Evolutionary conservation across 2,797 vertebrate species (phyloP), one percentile per base, ranked within the genome.

Genomic region (Mallotus villosus): DNA sequence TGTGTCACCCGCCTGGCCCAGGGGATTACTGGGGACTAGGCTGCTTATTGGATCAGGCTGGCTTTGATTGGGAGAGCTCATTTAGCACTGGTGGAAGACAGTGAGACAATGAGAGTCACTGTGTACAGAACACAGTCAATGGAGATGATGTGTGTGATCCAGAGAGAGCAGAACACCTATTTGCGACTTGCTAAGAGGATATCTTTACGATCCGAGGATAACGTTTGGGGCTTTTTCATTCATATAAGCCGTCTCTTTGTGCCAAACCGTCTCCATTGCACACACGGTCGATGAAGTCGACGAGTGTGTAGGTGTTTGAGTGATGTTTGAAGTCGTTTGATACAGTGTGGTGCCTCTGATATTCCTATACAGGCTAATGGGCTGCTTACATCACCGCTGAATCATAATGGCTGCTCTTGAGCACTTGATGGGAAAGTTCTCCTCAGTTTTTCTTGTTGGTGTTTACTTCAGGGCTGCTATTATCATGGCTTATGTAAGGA

Each of bases 401-500:
- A 62, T 17, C 60, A 16, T 29, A 3, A 32, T 22, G 41, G 37
- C 6, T 51, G 58, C 78, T 72, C 51, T 73, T 67, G 68, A 37
- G 22, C 67, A 32, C 49, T 62, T 24, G 2, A 62, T 32, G 62
- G 60, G 70, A 29, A 68, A 57, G 19, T 1, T 32, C 68, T 12
- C 58, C 74, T 64, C 12, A 68, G 62, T 53, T 34, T 19, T 27
- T 25, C 46, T 19, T 70, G 57, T 75, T 25, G 61, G 29, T 61
- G 60, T 71, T 80, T 70, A 66, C 67, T 78, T 79, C 74, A 24
- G 14, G 68, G 57, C 68, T 60, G 41, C 68, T 71, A 65, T 85
- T 74, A 79, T 78, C 46, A 12, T 49, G 22, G 67, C 76, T 90
- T 86, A 86, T 68, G 78, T 85, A 85, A 85, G 74, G 34, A 5